A percentile compares a stretch with the other conserved stretches of the same genome.
These are phyloP conservation scores for Eptatretus burgeri DNA, from an alignment of 2,113 vertebrate species.

Conservation along the genomic window DNA sequence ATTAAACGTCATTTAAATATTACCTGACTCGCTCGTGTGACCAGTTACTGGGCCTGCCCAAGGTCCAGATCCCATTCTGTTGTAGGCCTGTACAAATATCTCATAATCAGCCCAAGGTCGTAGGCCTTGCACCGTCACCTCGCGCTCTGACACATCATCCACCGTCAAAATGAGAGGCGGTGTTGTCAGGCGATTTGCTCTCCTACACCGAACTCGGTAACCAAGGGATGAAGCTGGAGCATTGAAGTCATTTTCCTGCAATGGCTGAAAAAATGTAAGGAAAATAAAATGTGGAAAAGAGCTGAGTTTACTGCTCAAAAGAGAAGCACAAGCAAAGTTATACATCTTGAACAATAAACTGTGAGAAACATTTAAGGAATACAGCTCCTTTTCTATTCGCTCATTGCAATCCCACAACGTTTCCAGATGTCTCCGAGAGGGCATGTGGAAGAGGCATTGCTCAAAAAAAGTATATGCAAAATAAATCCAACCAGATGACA, in stretches of 20 bases:
- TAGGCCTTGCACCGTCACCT: conserved; percentile 3
- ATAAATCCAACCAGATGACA: no score
- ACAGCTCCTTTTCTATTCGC: no score
- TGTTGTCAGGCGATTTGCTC: background rate
- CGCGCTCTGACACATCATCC: background rate
- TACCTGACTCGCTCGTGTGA: conserved; percentile 2
- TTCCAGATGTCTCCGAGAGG: no score
- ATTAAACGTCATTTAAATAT: background rate
- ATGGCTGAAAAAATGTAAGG: background rate
- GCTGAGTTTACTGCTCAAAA: no score
- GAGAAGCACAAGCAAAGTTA: no score
- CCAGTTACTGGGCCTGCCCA: background rate
- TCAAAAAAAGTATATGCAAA: no score
- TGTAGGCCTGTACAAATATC: conserved; percentile 1
- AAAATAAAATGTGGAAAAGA: no score
- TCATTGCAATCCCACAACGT: no score
- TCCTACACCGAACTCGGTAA: background rate
- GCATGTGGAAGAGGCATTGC: no score
- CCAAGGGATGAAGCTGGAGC: background rate
- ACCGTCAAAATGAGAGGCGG: background rate
- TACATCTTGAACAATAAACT: no score
- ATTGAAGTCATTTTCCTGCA: background rate
- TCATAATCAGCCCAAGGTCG: background rate
- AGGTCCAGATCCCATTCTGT: conserved; percentile 1
- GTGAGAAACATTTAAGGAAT: no score